A percentile compares a stretch with the other conserved stretches of the same genome.
Conservation (phyloP, 2,113 vertebrate genomes). For the Epinephelus fuscoguttatus region DNA sequence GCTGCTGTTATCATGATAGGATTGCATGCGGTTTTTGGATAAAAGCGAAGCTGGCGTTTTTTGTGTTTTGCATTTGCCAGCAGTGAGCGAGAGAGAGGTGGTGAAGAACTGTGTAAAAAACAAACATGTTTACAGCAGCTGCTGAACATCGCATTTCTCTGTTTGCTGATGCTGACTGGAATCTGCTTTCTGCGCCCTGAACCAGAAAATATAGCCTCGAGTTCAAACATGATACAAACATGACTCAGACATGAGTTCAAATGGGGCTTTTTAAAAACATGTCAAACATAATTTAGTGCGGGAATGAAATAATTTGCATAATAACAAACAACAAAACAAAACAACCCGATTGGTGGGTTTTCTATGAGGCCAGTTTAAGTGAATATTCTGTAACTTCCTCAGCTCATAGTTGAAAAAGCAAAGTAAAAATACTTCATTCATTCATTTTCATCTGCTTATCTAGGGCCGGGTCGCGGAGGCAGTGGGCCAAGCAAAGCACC, state of each 20-base stretch:
- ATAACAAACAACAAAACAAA: neutral
- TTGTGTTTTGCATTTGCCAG: conserved; percentile 25
- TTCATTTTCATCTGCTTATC: no score
- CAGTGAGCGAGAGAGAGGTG: neutral
- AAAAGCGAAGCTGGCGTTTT: conserved; percentile 12
- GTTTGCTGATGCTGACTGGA: conserved; percentile 27
- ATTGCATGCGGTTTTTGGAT: neutral
- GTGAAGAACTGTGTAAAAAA: conserved; percentile 40
- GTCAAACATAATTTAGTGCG: conserved; percentile 15
- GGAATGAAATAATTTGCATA: neutral
- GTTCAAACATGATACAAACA: neutral
- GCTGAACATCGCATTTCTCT: conserved; percentile 23
- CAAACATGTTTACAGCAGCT: conserved; percentile 48
- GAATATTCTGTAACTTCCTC: neutral
- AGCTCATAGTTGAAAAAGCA: neutral
- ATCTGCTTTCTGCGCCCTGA: conserved; percentile 28
- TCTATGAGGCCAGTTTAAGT: neutral
- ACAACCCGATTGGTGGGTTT: neutral
- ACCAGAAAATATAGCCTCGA: conserved; percentile 9
- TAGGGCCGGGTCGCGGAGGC: no score
- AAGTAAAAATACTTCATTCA: neutral
- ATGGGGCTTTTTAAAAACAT: conserved; percentile 9
- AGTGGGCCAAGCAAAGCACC: no score
- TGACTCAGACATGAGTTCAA: conserved; percentile 9
- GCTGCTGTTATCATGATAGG: neutral